Conservation (phyloP, 2,888 invertebrate species). For the Rapana venosa region DNA sequence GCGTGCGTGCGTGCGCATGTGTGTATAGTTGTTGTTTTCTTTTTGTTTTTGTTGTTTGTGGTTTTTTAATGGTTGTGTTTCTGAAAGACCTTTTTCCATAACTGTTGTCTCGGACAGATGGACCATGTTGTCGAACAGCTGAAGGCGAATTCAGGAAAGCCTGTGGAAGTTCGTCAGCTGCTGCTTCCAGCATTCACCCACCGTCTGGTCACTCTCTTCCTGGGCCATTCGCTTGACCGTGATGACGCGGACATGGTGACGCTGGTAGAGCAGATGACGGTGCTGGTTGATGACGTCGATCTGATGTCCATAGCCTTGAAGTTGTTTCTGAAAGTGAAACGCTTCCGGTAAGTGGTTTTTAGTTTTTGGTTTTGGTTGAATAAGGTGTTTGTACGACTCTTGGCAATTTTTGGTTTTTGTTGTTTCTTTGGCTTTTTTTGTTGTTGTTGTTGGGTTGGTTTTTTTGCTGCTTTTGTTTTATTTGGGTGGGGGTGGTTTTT, state of each 20-base stretch:
- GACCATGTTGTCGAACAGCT: constrained; percentile 18
- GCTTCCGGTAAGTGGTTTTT: background rate
- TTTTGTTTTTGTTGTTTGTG: no score
- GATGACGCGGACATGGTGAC: constrained; percentile 44
- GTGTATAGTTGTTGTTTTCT: no score
- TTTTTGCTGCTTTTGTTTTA: no score
- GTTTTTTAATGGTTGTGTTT: no score
- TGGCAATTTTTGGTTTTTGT: no score
- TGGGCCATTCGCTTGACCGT: constrained; percentile 44
- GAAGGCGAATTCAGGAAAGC: background rate
- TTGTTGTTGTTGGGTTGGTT: no score
- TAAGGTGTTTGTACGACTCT: no score
- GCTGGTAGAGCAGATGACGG: constrained; percentile 40
- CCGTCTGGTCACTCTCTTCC: constrained; percentile 46
- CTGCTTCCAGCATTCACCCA: constrained; percentile 46
- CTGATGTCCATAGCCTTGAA: constrained; percentile 47
- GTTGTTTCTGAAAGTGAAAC: constrained; percentile 46
- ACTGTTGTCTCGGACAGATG: constrained; percentile 26
- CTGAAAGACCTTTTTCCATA: no score
- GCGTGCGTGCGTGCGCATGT: no score
- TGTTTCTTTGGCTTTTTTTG: no score
- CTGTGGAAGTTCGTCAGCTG: constrained; percentile 44
- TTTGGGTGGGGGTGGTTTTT: no score
- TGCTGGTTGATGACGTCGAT: constrained; percentile 48
- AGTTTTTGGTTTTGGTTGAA: background rate